These are phyloP conservation scores for Arge pagana DNA, from an alignment of 2,888 invertebrate species.

Conservation along the genomic window DNA sequence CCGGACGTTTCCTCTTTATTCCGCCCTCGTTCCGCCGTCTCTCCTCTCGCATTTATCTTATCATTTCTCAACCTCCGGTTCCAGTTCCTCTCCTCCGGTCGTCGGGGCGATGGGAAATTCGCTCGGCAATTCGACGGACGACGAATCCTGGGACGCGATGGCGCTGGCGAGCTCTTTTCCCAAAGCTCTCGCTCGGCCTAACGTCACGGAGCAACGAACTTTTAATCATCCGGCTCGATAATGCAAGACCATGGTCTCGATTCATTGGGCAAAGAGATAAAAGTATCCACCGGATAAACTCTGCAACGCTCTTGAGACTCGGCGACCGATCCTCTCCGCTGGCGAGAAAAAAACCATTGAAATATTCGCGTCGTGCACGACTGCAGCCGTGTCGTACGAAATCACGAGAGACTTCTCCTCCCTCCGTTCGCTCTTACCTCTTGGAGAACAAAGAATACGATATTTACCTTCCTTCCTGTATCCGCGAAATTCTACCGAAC, in stretches of 20 bases:
- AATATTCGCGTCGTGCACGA: slow-evolving; percentile 14
- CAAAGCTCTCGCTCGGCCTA: too few species aligned
- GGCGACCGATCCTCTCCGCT: too few species aligned
- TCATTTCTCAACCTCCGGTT: neutral
- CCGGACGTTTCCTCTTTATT: neutral
- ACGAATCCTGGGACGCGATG: too few species aligned
- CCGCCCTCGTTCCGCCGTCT: neutral
- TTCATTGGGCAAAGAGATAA: too few species aligned
- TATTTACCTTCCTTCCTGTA: slow-evolving; percentile 13
- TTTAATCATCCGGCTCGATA: too few species aligned
- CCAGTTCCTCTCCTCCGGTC: neutral
- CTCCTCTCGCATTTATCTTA: neutral
- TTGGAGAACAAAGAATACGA: slow-evolving; percentile 15
- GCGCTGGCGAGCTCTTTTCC: too few species aligned
- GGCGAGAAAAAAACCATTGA: slow-evolving; percentile 1
- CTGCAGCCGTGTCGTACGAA: slow-evolving; percentile 5
- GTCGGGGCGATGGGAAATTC: too few species aligned
- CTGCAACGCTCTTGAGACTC: too few species aligned
- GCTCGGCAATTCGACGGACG: too few species aligned
- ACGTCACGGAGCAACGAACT: too few species aligned
- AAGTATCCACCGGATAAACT: too few species aligned
- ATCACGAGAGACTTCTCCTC: slow-evolving; percentile 12
- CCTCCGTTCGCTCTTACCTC: neutral
- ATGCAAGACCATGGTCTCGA: too few species aligned
- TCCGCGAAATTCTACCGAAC: neutral